A percentile compares a stretch with the other conserved stretches of the same genome.
Conservation (phyloP, 64 coral and sea anemone genomes). For the Anthopleura sola region DNA sequence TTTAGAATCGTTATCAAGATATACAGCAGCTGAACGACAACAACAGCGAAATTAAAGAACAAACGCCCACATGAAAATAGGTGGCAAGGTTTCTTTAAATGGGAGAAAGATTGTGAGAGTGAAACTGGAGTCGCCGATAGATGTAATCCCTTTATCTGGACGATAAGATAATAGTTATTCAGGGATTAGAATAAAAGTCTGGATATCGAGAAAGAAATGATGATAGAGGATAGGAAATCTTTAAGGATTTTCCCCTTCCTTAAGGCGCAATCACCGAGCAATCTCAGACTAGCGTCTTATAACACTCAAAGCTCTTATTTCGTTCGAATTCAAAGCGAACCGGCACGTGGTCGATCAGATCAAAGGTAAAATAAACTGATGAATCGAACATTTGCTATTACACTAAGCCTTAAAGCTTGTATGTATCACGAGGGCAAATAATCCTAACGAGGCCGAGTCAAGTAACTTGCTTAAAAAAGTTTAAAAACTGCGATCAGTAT, state of each 20-base stretch:
- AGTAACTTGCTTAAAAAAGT: neutral
- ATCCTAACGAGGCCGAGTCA: neutral
- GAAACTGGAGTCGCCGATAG: neutral
- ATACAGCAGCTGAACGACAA: too few species aligned
- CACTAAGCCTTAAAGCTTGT: neutral
- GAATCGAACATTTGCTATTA: neutral
- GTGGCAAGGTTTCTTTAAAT: too few species aligned
- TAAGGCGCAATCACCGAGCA: neutral
- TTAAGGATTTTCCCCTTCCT: neutral
- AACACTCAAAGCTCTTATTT: neutral
- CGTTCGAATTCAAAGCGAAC: neutral
- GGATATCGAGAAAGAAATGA: neutral
- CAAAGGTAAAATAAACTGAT: neutral
- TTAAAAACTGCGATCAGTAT: too few species aligned
- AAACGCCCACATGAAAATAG: too few species aligned
- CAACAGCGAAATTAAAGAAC: too few species aligned
- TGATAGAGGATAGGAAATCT: neutral
- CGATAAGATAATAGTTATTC: neutral
- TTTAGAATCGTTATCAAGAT: too few species aligned
- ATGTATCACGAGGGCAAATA: neutral
- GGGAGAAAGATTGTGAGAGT: neutral
- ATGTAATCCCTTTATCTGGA: neutral
- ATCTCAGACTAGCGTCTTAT: neutral
- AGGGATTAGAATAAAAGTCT: neutral
- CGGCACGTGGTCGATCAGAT: neutral